Conservation (phyloP, 2,888 invertebrate species). For the Muscina levida region DNA sequence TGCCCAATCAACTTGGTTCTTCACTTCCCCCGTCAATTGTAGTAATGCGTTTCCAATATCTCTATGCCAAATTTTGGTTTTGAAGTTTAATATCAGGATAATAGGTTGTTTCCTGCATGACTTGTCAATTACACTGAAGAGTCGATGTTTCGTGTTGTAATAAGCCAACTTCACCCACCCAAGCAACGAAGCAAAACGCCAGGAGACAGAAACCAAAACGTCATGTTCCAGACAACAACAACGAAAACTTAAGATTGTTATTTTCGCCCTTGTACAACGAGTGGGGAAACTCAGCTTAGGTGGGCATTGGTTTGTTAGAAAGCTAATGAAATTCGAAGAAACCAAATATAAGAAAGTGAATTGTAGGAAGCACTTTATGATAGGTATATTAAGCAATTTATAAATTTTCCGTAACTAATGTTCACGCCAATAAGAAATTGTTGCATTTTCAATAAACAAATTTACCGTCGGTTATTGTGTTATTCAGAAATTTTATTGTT, state of each 20-base stretch:
- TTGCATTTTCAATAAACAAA: no score
- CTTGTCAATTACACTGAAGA: conserved; percentile 72
- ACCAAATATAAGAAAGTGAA: no score
- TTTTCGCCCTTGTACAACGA: not conserved
- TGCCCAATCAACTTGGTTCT: no score
- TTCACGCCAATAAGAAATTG: no score
- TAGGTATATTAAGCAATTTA: no score
- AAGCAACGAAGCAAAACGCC: not conserved
- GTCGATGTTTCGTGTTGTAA: conserved; percentile 50
- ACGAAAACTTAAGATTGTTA: conserved; percentile 15
- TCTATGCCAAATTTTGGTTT: conserved; percentile 54
- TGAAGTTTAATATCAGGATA: conserved; percentile 75
- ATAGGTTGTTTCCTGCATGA: conserved; percentile 78
- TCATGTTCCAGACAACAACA: conserved; percentile 52
- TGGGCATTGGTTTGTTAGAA: conserved; percentile 44
- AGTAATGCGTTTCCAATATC: conserved; percentile 63
- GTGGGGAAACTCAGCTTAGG: conserved; percentile 25
- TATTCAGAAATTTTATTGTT: no score
- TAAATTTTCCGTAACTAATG: no score
- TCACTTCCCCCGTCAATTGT: not conserved
- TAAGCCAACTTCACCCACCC: conserved; percentile 38
- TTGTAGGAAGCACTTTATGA: no score
- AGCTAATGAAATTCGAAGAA: conserved; percentile 53
- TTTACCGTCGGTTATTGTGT: no score
- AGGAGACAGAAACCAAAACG: conserved; percentile 41